These are phyloP conservation scores for Anguilla pacifica DNA, from an alignment of 2,797 vertebrate genomes.

Conservation along the genomic window DNA sequence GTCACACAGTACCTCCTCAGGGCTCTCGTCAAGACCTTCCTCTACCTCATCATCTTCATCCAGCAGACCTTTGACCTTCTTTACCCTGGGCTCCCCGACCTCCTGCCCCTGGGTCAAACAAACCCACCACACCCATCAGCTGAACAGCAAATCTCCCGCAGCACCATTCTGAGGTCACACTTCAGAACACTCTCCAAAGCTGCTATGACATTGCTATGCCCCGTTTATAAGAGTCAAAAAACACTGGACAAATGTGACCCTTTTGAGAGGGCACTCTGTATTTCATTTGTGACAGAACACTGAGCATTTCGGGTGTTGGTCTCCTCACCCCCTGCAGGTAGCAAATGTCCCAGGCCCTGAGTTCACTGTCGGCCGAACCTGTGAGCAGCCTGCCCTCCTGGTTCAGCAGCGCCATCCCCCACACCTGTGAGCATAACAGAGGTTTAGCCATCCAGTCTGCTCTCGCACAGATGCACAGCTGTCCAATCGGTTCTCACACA, in stretches of 20 bases:
- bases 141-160: neutral
- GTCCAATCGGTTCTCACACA: neutral
- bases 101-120: constrained; percentile 72
- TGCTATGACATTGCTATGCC: neutral
- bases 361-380: constrained; percentile 92
- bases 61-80: constrained; percentile 78
- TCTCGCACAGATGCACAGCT: neutral
- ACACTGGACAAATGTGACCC: neutral
- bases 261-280: neutral
- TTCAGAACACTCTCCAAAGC: neutral
- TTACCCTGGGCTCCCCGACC: constrained; percentile 79
- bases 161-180: neutral
- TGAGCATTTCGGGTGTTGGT: neutral
- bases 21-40: constrained; percentile 66
- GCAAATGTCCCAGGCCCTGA: constrained; percentile 86
- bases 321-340: constrained; percentile 83
- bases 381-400: constrained; percentile 84
- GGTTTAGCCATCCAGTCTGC: neutral
- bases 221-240: neutral
- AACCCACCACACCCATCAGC: neutral
- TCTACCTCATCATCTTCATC: constrained; percentile 44
- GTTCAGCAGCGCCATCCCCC: constrained; percentile 86
- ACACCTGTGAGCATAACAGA: constrained; percentile 74
- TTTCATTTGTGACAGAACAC: neutral
- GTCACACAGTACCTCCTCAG: constrained; percentile 68